Conservation (phyloP, 1,140 invertebrate genomes). For the Cotesia vestalis region DNA sequence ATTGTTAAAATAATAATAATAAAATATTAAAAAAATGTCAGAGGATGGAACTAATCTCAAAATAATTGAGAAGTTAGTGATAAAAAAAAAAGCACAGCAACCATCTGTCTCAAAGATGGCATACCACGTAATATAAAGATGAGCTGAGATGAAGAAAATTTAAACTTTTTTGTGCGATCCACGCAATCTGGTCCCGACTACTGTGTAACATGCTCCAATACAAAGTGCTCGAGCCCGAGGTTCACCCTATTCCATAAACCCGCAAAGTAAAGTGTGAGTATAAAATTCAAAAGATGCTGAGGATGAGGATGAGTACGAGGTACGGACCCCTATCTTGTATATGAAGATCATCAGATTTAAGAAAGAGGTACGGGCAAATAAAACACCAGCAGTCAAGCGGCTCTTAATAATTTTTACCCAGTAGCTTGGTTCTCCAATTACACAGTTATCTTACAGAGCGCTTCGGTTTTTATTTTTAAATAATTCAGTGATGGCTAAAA, state of each 20-base stretch:
- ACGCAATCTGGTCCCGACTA: too few species aligned
- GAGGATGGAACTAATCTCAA: too few species aligned
- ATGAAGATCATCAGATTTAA: slow-evolving; percentile 5
- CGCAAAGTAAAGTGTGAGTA: too few species aligned
- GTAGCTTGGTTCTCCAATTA: slow-evolving; percentile 33
- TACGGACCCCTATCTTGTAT: background rate
- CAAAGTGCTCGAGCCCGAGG: too few species aligned
- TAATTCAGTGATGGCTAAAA: background rate
- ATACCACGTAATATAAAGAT: slow-evolving; percentile 14
- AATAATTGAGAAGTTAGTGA: background rate
- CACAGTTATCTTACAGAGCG: slow-evolving; percentile 29
- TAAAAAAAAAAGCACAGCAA: slow-evolving; percentile 26
- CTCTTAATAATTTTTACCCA: slow-evolving; percentile 11
- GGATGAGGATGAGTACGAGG: too few species aligned
- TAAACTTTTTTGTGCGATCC: too few species aligned
- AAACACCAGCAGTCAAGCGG: slow-evolving; percentile 1
- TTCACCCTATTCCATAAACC: too few species aligned
- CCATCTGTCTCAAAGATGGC: slow-evolving; percentile 38
- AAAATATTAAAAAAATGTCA: too few species aligned
- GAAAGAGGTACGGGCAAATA: background rate
- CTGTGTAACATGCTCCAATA: too few species aligned
- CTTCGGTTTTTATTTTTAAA: slow-evolving; percentile 7
- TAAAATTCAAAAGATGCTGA: too few species aligned
- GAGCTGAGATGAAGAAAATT: slow-evolving; percentile 2
- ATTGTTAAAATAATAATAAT: too few species aligned